Evolutionary conservation across 2,888 invertebrate genomes (phyloP).

Genomic region (Miltochrista miniata): DNA sequence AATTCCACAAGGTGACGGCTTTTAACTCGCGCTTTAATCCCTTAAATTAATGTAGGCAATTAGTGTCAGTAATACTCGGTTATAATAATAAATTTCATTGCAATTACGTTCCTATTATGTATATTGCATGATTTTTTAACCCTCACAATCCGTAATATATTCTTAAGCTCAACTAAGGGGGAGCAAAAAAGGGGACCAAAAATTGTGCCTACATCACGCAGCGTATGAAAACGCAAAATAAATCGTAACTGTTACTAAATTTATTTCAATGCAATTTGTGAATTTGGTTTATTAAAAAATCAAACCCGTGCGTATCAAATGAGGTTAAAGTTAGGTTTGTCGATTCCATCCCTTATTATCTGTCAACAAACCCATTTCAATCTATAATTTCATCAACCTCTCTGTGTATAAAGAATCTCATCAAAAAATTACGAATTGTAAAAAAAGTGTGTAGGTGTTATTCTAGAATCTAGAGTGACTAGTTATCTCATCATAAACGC

Average conservation of each 20-base stretch:
- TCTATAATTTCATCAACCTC: no score
- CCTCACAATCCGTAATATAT: slow-evolving; percentile 56
- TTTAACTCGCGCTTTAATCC: slow-evolving; percentile 25
- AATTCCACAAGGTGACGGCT: slow-evolving; percentile 2
- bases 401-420: no score
- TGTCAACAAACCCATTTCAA: no score
- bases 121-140: slow-evolving; percentile 65
- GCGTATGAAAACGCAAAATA: slow-evolving; percentile 28
- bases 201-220: slow-evolving; percentile 63
- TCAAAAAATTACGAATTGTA: no score
- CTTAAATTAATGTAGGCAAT: slow-evolving; percentile 35
- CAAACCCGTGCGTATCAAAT: not conserved
- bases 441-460: no score
- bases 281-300: not conserved
- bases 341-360: no score
- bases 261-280: slow-evolving; percentile 22
- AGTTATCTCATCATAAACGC: slow-evolving; percentile 6
- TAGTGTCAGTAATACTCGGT: slow-evolving; percentile 36
- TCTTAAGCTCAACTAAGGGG: slow-evolving; percentile 45
- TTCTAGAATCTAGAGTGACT: slow-evolving; percentile 4
- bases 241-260: slow-evolving; percentile 32
- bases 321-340: no score
- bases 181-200: slow-evolving; percentile 49
- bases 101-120: slow-evolving; percentile 68
- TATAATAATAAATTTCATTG: slow-evolving; percentile 55